A percentile compares a stretch with the other conserved stretches of the same genome.
Evolutionary conservation across 2,113 vertebrate genomes (phyloP).

Genomic region (Lycaon pictus): DNA sequence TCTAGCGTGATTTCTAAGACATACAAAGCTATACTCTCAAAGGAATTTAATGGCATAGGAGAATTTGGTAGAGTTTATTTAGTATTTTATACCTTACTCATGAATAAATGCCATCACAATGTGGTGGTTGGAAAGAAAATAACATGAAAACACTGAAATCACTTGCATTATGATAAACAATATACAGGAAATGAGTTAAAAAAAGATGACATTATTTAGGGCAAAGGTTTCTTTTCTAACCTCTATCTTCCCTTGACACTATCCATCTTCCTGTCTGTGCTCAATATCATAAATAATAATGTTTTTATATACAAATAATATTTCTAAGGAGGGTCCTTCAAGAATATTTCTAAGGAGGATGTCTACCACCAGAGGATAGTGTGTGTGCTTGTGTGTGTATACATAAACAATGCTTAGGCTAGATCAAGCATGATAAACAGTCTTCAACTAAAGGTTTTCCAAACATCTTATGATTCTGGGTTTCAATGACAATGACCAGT

Average conservation of each 20-base stretch:
- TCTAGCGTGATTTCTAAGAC: background rate
- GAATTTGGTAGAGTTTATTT: background rate
- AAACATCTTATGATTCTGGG: background rate
- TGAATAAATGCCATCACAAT: slow-evolving; percentile 10
- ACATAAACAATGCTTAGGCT: background rate
- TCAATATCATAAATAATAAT: background rate
- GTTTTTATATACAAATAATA: background rate
- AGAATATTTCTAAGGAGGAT: background rate
- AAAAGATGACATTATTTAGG: background rate
- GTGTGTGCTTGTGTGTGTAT: accelerated
- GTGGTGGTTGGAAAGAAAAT: background rate
- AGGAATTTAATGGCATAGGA: background rate
- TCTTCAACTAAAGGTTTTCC: background rate
- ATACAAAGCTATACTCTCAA: background rate
- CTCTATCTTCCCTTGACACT: background rate
- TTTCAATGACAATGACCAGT: background rate
- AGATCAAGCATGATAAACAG: background rate
- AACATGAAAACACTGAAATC: background rate
- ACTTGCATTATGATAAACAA: background rate
- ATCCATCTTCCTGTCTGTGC: background rate
- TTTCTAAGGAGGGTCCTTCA: background rate
- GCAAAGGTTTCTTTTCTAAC: background rate
- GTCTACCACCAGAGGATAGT: background rate
- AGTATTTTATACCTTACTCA: background rate
- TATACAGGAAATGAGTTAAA: background rate